Conservation (phyloP, 2,888 invertebrate species). For the Andrena flavipes region DNA sequence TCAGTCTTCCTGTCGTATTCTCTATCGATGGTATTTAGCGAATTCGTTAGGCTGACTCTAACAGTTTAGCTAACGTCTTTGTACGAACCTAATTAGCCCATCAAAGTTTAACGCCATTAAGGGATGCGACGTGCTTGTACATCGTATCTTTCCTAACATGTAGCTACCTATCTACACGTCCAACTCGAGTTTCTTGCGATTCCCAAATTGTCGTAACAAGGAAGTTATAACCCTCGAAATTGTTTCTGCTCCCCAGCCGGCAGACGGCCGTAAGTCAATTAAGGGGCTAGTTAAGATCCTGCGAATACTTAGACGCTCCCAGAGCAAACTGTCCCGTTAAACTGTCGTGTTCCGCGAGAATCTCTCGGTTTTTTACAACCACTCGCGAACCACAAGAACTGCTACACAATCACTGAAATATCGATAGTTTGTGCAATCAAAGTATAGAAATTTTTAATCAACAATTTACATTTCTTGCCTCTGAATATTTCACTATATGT, state of each 20-base stretch:
- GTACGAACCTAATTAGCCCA: conserved; percentile 69
- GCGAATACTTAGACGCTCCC: conserved; percentile 29
- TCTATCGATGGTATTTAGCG: not conserved
- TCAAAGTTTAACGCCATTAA: conserved; percentile 68
- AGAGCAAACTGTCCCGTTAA: not conserved
- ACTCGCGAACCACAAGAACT: not conserved
- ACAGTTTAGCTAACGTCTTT: conserved; percentile 50
- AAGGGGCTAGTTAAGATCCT: conserved; percentile 31
- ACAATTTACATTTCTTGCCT: too few relatives aligned
- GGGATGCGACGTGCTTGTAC: not conserved
- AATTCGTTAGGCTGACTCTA: not conserved
- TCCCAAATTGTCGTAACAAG: conserved; percentile 46
- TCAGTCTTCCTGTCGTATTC: not conserved
- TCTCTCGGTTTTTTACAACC: not conserved
- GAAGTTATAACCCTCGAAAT: conserved; percentile 47
- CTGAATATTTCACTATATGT: not conserved
- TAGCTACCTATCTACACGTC: conserved; percentile 10
- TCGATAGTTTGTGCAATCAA: not conserved
- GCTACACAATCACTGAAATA: not conserved
- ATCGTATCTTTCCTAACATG: not conserved
- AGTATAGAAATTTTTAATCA: not conserved
- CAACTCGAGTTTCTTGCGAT: conserved; percentile 24
- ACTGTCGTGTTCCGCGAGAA: not conserved
- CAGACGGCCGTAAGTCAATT: conserved; percentile 43
- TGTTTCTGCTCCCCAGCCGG: conserved; percentile 34